Conservation (phyloP, 2,888 invertebrate species). For the Thereva unica region DNA sequence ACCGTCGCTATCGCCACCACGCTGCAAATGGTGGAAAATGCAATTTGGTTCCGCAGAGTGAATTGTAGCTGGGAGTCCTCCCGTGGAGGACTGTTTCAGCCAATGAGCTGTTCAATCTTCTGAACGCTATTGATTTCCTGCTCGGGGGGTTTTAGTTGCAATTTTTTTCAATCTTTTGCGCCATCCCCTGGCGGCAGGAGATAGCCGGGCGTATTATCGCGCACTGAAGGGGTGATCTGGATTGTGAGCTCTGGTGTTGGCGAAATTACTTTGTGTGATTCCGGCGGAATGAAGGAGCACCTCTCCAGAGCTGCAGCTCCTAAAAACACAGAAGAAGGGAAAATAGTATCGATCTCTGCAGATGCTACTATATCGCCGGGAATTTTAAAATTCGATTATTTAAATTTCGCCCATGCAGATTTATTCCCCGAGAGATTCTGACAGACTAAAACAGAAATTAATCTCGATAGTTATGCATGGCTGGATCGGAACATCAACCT, state of each 20-base stretch:
- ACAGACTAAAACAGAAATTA: not conserved
- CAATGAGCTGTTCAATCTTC: constrained; percentile 25
- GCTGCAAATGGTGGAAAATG: constrained; percentile 10
- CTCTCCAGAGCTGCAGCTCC: not conserved
- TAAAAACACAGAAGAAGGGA: not conserved
- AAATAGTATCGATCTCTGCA: constrained; percentile 11
- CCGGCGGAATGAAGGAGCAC: not conserved
- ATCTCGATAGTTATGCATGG: not conserved
- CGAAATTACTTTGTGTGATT: constrained; percentile 1
- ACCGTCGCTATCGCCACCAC: too few relatives aligned
- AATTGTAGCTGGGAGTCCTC: not conserved
- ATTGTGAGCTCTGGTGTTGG: not conserved
- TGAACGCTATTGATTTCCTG: constrained; percentile 25
- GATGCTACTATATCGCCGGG: constrained; percentile 3
- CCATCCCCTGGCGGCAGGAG: not conserved
- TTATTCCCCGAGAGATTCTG: constrained; percentile 1
- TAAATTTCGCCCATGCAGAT: constrained; percentile 5
- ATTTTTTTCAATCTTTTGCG: constrained; percentile 2
- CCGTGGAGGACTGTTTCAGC: not conserved
- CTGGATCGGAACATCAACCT: not conserved
- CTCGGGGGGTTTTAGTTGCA: not conserved
- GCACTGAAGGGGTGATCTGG: not conserved
- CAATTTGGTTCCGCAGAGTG: constrained; percentile 12
- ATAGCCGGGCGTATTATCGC: constrained; percentile 15
- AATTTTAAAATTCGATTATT: constrained; percentile 24